Base-by-base conservation (phyloP, 2,888 invertebrate genomes). In the Tinea semifulvella region DNA sequence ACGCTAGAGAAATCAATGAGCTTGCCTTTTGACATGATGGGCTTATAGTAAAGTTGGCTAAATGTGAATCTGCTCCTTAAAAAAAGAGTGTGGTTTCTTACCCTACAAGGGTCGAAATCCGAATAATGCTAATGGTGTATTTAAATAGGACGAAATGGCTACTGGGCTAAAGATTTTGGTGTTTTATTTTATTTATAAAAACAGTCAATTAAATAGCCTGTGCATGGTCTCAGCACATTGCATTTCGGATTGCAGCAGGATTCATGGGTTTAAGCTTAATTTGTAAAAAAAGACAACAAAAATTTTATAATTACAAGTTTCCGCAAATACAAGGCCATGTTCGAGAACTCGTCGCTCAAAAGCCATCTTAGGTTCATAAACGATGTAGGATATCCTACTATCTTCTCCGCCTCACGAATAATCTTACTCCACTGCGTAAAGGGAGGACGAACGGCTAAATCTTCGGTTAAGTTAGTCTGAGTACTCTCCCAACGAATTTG, bases 271-370 rank as follows among this genome's bases (percentile, higher is more conserved):
- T n/a, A n/a, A n/a, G n/a, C n/a, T n/a, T n/a, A n/a, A 22, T 22
- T 7, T 22, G 25, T 7, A 22, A 22, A 22, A 22, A 22, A 36
- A 36, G 8, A n/a, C n/a, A n/a, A n/a, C n/a, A n/a, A n/a, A n/a
- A n/a, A n/a, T n/a, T n/a, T n/a, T 16, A 42, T 56, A 68, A 77
- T 77, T 55, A 82, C 82, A 49, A 82, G 71, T 65, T 81, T 81
- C 7, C 81, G 69, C 48, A 82, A 67, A 64, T 82, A 80, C 73
- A 80, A 69, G 31, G 82, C 82, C 56, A 84, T 67, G 75, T 85
- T 85, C 48, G 83, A 84, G 58, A 85, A 84, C 76, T 85, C 85
- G 60, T 85, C 85, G 62, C 84, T 84, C 52, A 85, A 74, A 56
- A 85, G 66, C 85, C 85, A 85, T 66, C 84, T 70, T 56, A 84